Evolutionary conservation across 2,888 invertebrate species (phyloP), one percentile per base, ranked within the genome.

Genomic region (Caenorhabditis sinica): DNA sequence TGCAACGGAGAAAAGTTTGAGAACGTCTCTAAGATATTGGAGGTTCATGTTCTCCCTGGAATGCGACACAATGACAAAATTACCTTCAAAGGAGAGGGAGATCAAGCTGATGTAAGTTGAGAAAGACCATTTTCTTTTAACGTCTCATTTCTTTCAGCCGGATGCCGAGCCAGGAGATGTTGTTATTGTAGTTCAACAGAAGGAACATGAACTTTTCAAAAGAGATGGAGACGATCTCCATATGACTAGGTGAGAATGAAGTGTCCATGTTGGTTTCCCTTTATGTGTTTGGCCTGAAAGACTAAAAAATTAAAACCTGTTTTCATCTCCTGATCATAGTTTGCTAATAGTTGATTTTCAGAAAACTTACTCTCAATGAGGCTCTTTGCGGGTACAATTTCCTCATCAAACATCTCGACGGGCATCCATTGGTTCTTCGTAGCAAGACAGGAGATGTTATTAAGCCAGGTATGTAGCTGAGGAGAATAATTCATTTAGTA

Each of bases 321-420:
- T 9, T 5, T 45, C n/a, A 45, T n/a, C 15, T n/a, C 45, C n/a
- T n/a, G 15, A 2, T n/a, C 9, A 45, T 6, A 8, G 11, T 45
- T 45, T n/a, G 6, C 2, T n/a, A n/a, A 49, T 6, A 8, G 11
- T 33, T 6, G 25, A 20, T 68, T 80, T 86, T 33, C 43, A 86
- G 86, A 56, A 86, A 79, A 80, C 95, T 97, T 56, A 95, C 95
- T 56, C 93, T 97, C 71, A 96, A 96, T 2, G 97, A 97, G 93
- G 96, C 97, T 17, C 94, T 97, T 13, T 97, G 97, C 94, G 97
- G 97, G 8, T 96, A 97, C 93, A 94, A 95, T 81, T 95, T 96
- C 93, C 94, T 95, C 66, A 94, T 97, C n/a, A 95, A 95, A 92
- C 97, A 97, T 93, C 94, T 98, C 89, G 97, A 97, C 94, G 96